Evolutionary conservation across 2,797 vertebrate genomes (phyloP), one percentile per base, ranked within the genome.

Genomic region (Ciconia nigra): DNA sequence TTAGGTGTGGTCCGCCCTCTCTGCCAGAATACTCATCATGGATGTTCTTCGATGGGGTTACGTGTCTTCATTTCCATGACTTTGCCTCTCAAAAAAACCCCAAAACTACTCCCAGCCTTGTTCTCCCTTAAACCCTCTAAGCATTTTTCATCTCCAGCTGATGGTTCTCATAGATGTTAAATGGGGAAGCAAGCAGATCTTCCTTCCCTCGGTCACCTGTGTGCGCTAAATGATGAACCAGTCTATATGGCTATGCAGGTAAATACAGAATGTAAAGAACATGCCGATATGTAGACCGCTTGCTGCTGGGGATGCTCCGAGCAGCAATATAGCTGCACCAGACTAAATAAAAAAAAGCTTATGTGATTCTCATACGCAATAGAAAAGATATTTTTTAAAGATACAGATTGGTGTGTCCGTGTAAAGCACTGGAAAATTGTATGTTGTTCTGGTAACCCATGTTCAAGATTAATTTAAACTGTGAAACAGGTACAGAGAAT

Each of bases 401-500:
- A 10, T 22, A 37, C 8, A 39, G 29, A 18, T 71, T 29, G 49
- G 16, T 9, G 10, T 52, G 14, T 72, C 28, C 42, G 0, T 41
- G 10, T 83, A 42, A 83, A 94, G 24, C 26, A 35, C 37, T 29
- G 59, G 51, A 89, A 82, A 82, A 67, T 26, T 2, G 10, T 21
- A 8, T 73, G 78, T 84, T 87, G 21, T 66, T 91, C 67, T 85
- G 55, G 81, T 80, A 63, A 89, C 18, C 52, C 6, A 0, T 17
- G 44, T 83, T 87, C 41, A 67, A 46, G 89, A 95, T 95, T 89
- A 82, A 84, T 92, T 87, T 93, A 59, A 89, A 91, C 82, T 87
- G 89, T 92, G 91, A 86, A 91, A 89, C 96, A 95, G 96, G 96
- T 96, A 89, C 52, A 73, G 89, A 87, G 96, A 87, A 85, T 89